Evolutionary conservation across 1,140 invertebrate genomes (phyloP).

Genomic region (Panulirus ornatus): DNA sequence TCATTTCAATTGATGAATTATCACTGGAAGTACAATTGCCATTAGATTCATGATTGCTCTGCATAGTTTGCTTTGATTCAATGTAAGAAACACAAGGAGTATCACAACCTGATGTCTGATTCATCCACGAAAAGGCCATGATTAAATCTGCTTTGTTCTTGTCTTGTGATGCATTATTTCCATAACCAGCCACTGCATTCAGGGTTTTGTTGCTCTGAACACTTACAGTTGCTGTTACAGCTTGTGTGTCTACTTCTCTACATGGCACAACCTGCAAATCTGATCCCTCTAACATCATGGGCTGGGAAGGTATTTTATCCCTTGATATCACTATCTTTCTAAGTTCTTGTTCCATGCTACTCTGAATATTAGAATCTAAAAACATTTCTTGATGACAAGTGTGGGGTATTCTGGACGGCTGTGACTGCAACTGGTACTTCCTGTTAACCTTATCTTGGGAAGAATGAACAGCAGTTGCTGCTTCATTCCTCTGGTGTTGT

Average conservation of each 20-base stretch:
- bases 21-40: constrained; percentile 21
- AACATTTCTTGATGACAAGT: neutral
- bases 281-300: constrained; percentile 28
- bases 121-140: constrained; percentile 67
- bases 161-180: neutral
- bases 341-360: neutral
- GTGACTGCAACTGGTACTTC: neutral
- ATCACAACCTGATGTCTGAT: constrained; percentile 50
- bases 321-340: constrained; percentile 15
- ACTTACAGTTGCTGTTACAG: constrained; percentile 35
- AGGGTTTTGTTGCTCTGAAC: constrained; percentile 35
- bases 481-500: constrained; percentile 32
- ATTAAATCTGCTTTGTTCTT: constrained; percentile 51
- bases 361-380: neutral
- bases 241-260: constrained; percentile 50
- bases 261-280: constrained; percentile 64
- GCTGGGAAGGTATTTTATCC: neutral
- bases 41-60: constrained; percentile 23
- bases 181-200: constrained; percentile 32
- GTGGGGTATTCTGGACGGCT: neutral
- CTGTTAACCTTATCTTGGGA: constrained; percentile 33
- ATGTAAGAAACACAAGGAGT: constrained; percentile 64
- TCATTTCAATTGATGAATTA: constrained; percentile 19
- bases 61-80: constrained; percentile 51
- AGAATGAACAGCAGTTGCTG: neutral